Base-by-base conservation (phyloP, 2,888 invertebrate species). In the Meiosimyza platycephala region DNA sequence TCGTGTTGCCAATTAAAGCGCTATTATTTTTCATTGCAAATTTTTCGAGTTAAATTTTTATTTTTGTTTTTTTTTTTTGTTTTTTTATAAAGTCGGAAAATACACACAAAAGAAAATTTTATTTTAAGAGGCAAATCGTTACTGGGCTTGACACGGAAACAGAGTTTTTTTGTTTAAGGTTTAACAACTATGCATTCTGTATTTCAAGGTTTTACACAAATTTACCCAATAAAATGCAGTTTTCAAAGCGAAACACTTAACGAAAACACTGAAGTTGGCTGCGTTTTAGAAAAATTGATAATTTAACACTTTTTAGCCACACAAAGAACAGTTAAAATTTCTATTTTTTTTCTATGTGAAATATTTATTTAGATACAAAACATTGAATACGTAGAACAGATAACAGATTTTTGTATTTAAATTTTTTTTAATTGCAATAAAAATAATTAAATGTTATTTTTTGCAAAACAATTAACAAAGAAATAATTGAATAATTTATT, bases 21-120 rank as follows among this genome's bases (percentile, higher is more conserved):
- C 82, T 81, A 80, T 82, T 82, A 83, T 81, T 82, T 79, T 80
- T 79, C 83, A 83, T 83, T 78, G 78, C 81, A 82, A 79, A 79
- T 71, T 74, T 72, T 75, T 71, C n/a, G n/a, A 52, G 28, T 28
- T 28, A 40, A 40, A 1, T 40, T 40, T 40, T 40, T 40, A 9
- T 40, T 40, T 6, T 3, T 40, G 9, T 9, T 40, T 40, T 40
- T 40, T 40, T 6, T 40, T 40, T 40, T 40, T 1, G 6, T 40
- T 6, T 40, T 40, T 40, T 40, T 1, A 5, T 1, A 40, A 40
- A 40, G 40, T 9, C 40, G 40, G 40, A 40, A 40, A 40, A 40
- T 40, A 40, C 40, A 40, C 40, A 40, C 40, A 40, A 40, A 40
- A 40, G 40, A 40, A 7, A 40, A 40, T 40, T 40, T 40, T 40